Evolutionary conservation across 2,797 vertebrate species (phyloP).

Genomic region (Danio kyathit): DNA sequence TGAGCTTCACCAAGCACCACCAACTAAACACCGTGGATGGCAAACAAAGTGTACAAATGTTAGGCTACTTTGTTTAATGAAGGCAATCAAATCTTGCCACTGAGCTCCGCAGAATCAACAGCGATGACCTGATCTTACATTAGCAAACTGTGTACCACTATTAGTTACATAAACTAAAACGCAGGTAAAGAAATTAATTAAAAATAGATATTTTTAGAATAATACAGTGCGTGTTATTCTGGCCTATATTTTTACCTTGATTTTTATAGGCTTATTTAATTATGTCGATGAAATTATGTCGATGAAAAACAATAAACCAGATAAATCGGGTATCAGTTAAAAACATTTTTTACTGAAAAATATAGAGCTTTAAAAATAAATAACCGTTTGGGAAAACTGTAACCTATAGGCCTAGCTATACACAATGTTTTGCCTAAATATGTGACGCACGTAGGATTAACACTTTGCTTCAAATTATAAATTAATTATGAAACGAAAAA

Average conservation of each 20-base stretch:
- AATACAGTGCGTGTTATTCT: not conserved
- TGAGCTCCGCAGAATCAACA: conserved; percentile 69
- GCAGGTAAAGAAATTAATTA: conserved; percentile 56
- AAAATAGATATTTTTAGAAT: conserved; percentile 37
- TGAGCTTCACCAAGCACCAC: conserved; percentile 61
- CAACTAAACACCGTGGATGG: conserved; percentile 63
- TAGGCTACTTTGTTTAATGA: conserved; percentile 70
- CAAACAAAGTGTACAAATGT: conserved; percentile 73
- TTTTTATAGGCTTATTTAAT: too few relatives aligned
- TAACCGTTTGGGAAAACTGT: too few relatives aligned
- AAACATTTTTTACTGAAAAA: too few relatives aligned
- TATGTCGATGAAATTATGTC: too few relatives aligned
- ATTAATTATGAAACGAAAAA: not conserved
- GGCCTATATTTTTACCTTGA: not conserved
- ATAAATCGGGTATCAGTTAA: too few relatives aligned
- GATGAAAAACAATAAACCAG: too few relatives aligned
- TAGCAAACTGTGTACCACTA: conserved; percentile 56
- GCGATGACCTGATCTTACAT: conserved; percentile 58
- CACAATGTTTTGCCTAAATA: not conserved
- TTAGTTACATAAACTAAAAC: conserved; percentile 59
- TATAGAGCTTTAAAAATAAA: too few relatives aligned
- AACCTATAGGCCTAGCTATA: too few relatives aligned
- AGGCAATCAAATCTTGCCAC: conserved; percentile 67
- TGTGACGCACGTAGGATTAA: not conserved
- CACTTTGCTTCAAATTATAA: not conserved